Percentiles rank a stretch among this genome's conserved stretches.
Conservation (phyloP, 2,113 vertebrate species). For the Dasypus novemcinctus region DNA sequence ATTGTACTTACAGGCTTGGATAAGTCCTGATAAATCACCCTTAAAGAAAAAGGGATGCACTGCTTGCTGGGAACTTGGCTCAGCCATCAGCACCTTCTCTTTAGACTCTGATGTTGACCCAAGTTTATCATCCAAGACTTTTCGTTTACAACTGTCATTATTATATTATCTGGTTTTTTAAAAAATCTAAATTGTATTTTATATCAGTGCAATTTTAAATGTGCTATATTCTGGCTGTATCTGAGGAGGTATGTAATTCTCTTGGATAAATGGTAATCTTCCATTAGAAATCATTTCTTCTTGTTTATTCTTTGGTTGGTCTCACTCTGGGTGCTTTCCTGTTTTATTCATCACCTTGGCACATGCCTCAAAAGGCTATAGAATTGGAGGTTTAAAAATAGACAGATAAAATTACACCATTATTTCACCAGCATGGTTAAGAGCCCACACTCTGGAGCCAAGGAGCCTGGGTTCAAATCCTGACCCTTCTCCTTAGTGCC, state of each 20-base stretch:
- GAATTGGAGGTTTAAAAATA: not conserved
- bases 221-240: not conserved
- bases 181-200: slow-evolving; percentile 30
- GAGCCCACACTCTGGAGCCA: not conserved
- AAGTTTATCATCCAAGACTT: slow-evolving; percentile 32
- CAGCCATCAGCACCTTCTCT: not conserved
- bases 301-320: not conserved
- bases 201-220: slow-evolving; percentile 2
- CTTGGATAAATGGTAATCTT: slow-evolving; percentile 4
- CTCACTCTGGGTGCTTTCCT: not conserved
- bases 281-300: slow-evolving; percentile 35
- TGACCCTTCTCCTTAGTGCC: not conserved
- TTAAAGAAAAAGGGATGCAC: slow-evolving; percentile 32
- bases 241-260: slow-evolving; percentile 31
- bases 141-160: not conserved
- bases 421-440: not conserved
- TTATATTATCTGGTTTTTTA: slow-evolving; percentile 2
- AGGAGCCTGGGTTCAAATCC: not conserved
- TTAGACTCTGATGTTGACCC: slow-evolving; percentile 48
- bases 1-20: slow-evolving; percentile 65
- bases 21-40: slow-evolving; percentile 75
- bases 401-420: not conserved
- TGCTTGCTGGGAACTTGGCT: not conserved
- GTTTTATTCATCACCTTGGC: not conserved
- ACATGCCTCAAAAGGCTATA: not conserved